phyloP scores from a whole-genome alignment of 1,140 invertebrate genomes.

The Drosophila repleta region DNA sequence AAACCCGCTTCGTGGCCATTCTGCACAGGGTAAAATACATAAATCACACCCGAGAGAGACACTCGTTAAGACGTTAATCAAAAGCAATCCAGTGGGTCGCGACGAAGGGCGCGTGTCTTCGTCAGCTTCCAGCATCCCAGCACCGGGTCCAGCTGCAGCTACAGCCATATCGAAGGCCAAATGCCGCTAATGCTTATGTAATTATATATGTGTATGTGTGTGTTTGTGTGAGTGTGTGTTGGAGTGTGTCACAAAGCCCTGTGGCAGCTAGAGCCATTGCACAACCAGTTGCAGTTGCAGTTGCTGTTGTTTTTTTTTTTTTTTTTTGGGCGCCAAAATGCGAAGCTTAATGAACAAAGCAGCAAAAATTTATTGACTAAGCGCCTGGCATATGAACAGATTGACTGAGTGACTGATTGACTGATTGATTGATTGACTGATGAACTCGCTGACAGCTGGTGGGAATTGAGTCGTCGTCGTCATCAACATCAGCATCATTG shows the following conservation, averaged over 20 bases:
- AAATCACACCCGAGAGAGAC: conserved; percentile 67
- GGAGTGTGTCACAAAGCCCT: conserved; percentile 44
- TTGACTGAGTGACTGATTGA: conserved; percentile 42
- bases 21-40: conserved; percentile 47
- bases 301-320: conserved; percentile 32
- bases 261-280: conserved; percentile 50
- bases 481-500: not conserved
- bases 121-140: conserved; percentile 8
- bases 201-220: conserved; percentile 41
- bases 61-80: conserved; percentile 79
- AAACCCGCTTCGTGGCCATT: not conserved
- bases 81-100: conserved; percentile 60
- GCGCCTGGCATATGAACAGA: conserved; percentile 39
- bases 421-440: conserved; percentile 42
- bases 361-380: conserved; percentile 74
- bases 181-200: conserved; percentile 64
- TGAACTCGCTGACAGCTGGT: conserved; percentile 58
- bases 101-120: conserved; percentile 45
- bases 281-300: conserved; percentile 57
- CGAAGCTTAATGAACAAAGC: conserved; percentile 62
- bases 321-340: conserved; percentile 28
- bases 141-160: conserved; percentile 44
- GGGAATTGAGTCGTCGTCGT: conserved; percentile 64
- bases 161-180: conserved; percentile 5
- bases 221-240: not conserved